Evolutionary conservation across 2,888 invertebrate species (phyloP), one percentile per base, ranked within the genome.

Genomic region (Caenorhabditis imperialis): DNA sequence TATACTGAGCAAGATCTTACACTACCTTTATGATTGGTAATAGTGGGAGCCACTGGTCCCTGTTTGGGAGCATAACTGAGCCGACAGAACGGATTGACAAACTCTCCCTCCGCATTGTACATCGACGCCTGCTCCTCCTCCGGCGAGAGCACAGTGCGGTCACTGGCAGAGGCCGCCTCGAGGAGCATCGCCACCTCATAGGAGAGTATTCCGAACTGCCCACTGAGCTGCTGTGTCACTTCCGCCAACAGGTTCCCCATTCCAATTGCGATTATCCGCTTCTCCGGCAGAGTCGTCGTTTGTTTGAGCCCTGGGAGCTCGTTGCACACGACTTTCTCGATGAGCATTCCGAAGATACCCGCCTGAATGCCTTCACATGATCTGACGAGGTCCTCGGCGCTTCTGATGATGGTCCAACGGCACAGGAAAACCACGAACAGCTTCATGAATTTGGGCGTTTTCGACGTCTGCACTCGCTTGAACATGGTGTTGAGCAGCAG

Each of bases 401-500:
- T 93, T 88, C 93, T 92, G 89, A 93, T 93, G 48, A 94, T 92
- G 1, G 93, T 92, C 90, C 93, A 97, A 86, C 94, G 92, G 54
- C 92, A 93, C 88, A 97, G 93, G 90, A 96, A 98, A 0, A 95
- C 94, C 74, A 97, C 92, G 6, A 98, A 91, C 86, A 89, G 92
- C 88, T 94, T 93, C 40, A 96, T 92, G 89, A 93, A 98, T 90
- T 98, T 98, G 0, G 94, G 93, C 0, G 99, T 99, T 90, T 96
- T 98, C 0, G 94, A 94, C 0, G 93, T 93, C 2, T 94, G 93
- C 30, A 99, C 90, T 60, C 80, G 50, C n/a, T 58, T 40, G 75
- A 82, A 81, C 77, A 82, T 81, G 33, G 72, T 50, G 33, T 79
- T 81, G 55, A 81, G 44, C 25, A 82, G 16, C 16, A 70, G 40